These are phyloP conservation scores for Ditylenchus weischeri DNA, from an alignment of 2,888 invertebrate genomes.

Conservation along the genomic window DNA sequence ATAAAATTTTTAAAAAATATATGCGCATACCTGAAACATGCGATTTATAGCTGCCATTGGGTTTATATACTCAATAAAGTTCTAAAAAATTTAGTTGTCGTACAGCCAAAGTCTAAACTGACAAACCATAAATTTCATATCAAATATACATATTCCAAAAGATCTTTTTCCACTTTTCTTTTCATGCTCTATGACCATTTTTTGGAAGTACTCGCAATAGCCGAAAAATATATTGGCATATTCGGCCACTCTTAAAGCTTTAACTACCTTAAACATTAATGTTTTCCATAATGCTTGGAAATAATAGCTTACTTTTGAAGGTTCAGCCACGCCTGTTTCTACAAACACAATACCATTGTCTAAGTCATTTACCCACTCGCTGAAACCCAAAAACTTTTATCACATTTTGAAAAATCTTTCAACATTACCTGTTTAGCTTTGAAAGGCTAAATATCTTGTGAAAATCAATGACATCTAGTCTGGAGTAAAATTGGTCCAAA, in stretches of 20 bases:
- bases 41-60: conserved; percentile 37
- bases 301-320: conserved; percentile 29
- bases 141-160: conserved; percentile 43
- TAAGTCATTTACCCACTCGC: conserved; percentile 33
- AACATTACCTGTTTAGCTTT: conserved; percentile 13
- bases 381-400: no score
- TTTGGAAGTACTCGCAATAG: conserved; percentile 40
- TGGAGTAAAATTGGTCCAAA: conserved; percentile 35
- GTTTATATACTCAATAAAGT: conserved; percentile 35
- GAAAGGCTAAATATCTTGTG: conserved; percentile 36
- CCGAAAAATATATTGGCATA: conserved; percentile 38
- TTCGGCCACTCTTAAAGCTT: conserved; percentile 35
- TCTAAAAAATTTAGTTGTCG: no score
- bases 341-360: conserved; percentile 43
- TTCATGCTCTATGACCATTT: conserved; percentile 35
- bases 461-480: conserved; percentile 32
- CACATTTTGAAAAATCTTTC: no score
- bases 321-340: conserved; percentile 37
- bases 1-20: conserved; percentile 11
- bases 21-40: conserved; percentile 32
- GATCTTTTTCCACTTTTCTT: conserved; percentile 31
- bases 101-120: no score
- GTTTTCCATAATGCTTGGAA: no score
- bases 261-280: conserved; percentile 30
- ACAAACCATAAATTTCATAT: conserved; percentile 34